phyloP scores from a whole-genome alignment of 2,113 vertebrate species.

The Amazona guildingii region DNA sequence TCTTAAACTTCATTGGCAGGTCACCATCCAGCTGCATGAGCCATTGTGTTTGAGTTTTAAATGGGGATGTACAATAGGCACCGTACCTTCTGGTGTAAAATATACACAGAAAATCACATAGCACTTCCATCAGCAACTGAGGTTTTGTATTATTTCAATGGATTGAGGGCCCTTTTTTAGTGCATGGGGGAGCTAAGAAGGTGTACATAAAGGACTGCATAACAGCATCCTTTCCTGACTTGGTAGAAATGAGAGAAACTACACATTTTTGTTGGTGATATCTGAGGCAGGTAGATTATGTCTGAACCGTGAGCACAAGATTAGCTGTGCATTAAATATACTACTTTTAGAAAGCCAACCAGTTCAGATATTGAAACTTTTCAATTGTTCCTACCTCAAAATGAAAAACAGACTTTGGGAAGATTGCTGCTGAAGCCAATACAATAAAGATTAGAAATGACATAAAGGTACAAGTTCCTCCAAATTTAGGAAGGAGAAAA shows the following conservation, averaged over 20 bases:
- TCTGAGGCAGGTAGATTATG: not conserved
- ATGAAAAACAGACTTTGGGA: constrained; percentile 57
- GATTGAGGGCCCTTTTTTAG: constrained; percentile 70
- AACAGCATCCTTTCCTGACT: constrained; percentile 68
- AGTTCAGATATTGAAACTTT: constrained; percentile 34
- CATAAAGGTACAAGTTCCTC: constrained; percentile 57
- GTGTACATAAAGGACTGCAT: constrained; percentile 72
- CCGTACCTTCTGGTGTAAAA: constrained; percentile 75
- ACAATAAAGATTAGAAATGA: constrained; percentile 55
- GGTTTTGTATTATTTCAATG: constrained; percentile 82
- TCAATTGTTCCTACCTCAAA: constrained; percentile 29
- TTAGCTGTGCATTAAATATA: constrained; percentile 51
- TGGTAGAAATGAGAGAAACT: constrained; percentile 62
- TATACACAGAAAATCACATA: constrained; percentile 75
- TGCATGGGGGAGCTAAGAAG: constrained; percentile 75
- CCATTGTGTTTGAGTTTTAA: constrained; percentile 79
- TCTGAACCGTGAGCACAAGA: constrained; percentile 34
- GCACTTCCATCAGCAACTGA: constrained; percentile 76
- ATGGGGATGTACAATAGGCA: constrained; percentile 78
- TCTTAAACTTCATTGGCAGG: constrained; percentile 78
- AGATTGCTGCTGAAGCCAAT: constrained; percentile 64
- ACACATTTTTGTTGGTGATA: constrained; percentile 13
- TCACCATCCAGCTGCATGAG: constrained; percentile 76
- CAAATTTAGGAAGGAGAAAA: constrained; percentile 65
- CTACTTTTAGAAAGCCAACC: constrained; percentile 60